Base-by-base conservation (phyloP, 2,888 invertebrate genomes). In the Cheilosia pagana region DNA sequence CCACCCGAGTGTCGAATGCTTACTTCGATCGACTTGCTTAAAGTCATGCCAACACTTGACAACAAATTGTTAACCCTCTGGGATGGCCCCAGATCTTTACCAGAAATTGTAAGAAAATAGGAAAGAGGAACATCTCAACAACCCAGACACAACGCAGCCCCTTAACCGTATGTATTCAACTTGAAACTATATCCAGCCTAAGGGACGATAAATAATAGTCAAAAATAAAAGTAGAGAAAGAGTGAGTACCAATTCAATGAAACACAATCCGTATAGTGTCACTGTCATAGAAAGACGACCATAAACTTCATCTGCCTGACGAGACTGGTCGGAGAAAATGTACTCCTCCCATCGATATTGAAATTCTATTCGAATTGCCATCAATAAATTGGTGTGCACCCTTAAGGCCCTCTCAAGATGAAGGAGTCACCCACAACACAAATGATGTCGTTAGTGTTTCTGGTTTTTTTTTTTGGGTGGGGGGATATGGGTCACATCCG, bases 361-460 rank as follows among this genome's bases (percentile, higher is more conserved):
- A 70, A 63, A 57, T 63, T 50, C 45, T 57, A 41, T 75, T 78
- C 75, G 43, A 39, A 62, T 68, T 60, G 31, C 23, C 67, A 75
- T 75, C 75, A 81, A 75, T 81, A 75, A 81, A 75, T 81, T 75
- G 70, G 55, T 67, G 7, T 1, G 50, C 19, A 16, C 16, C 19
- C 31, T 21, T 12, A 14, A 50, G 23, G 10, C 16, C 53, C 48
- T 35, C 48, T 10, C 16, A 16, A 39, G 23, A 63, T 12, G n/a
- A 23, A 23, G 12, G 16, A 25, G 43, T n/a, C 60, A 43, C 50
- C 10, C 60, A 43, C 50, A 62, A 72, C 60, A 52, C 48, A 72
- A 72, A 41, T 52, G 71, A 59, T 59, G 50, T 63, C 63, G 50
- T 67, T 53, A 52, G 21, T 50, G 10, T 14, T 14, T 12, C 19